Evolutionary conservation across 1,140 invertebrate species (phyloP).

Genomic region (Zaprionus tsacasi): DNA sequence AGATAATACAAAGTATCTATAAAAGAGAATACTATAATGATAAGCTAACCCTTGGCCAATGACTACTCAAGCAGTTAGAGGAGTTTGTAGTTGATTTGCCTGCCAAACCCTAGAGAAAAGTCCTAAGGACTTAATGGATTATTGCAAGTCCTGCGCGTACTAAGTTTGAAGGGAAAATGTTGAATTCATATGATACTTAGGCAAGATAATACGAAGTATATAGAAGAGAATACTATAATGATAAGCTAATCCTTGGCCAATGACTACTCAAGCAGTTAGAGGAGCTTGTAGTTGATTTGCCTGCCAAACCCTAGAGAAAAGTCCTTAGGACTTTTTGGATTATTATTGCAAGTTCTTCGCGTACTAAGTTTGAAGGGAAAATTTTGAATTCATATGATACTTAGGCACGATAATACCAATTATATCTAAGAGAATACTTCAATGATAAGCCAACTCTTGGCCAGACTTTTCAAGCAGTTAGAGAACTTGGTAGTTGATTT

Average conservation of each 20-base stretch:
- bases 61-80: not conserved
- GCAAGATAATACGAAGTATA: too few species aligned
- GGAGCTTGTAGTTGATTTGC: not conserved
- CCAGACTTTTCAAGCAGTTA: too few species aligned
- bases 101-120: not conserved
- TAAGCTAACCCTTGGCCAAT: too few species aligned
- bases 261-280: too few species aligned
- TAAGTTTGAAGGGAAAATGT: not conserved
- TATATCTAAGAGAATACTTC: too few species aligned
- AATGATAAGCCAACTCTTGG: too few species aligned
- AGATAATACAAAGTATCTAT: too few species aligned
- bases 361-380: not conserved
- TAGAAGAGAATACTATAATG: too few species aligned
- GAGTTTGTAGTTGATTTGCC: not conserved
- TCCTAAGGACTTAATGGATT: not conserved
- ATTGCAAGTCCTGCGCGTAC: not conserved
- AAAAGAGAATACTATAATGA: too few species aligned
- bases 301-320: not conserved
- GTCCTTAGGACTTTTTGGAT: not conserved
- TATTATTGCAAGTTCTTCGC: not conserved
- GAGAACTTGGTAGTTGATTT: not conserved
- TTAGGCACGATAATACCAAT: too few species aligned
- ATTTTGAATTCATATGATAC: not conserved
- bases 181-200: not conserved
- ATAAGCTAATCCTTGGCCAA: too few species aligned